phyloP scores from a whole-genome alignment of 2,888 invertebrate species.

The Hypomecis atomaria region DNA sequence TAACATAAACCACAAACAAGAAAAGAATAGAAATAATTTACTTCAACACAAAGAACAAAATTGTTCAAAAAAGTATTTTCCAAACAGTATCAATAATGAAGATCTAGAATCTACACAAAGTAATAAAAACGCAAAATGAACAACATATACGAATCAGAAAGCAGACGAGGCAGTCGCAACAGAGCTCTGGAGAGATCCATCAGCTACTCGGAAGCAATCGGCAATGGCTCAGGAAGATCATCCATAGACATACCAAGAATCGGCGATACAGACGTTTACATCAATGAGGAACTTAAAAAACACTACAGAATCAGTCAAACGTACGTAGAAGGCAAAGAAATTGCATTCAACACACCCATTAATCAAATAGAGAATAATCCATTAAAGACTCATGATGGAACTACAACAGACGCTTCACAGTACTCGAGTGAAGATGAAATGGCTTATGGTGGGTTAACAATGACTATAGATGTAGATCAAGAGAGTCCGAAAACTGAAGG shows the following conservation, averaged over 20 bases:
- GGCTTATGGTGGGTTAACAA: slow-evolving; percentile 61
- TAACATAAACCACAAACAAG: too few relatives aligned
- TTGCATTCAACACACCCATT: slow-evolving; percentile 59
- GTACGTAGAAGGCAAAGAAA: slow-evolving; percentile 78
- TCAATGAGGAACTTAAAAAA: slow-evolving; percentile 75
- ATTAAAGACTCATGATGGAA: slow-evolving; percentile 48
- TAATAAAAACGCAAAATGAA: slow-evolving; percentile 37
- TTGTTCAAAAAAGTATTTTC: too few relatives aligned
- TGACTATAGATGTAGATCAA: slow-evolving; percentile 76
- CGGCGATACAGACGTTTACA: slow-evolving; percentile 71
- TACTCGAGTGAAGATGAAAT: slow-evolving; percentile 74
- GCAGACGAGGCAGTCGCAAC: slow-evolving; percentile 64
- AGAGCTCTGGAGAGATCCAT: slow-evolving; percentile 72
- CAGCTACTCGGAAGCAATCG: slow-evolving; percentile 79
- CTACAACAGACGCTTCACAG: slow-evolving; percentile 57
- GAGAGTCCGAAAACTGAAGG: slow-evolving; percentile 59
- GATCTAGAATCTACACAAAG: background rate
- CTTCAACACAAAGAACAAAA: too few relatives aligned
- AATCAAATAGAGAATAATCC: slow-evolving; percentile 54
- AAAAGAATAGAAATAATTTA: too few relatives aligned
- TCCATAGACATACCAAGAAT: slow-evolving; percentile 77
- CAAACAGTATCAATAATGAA: background rate
- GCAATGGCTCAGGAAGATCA: slow-evolving; percentile 65
- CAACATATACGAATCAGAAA: slow-evolving; percentile 51
- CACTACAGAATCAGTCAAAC: slow-evolving; percentile 77